Percentiles rank a stretch among this genome's conserved stretches.
These are phyloP conservation scores for Leptatherina wallacei DNA, from an alignment of 2,797 vertebrate genomes.

Conservation along the genomic window DNA sequence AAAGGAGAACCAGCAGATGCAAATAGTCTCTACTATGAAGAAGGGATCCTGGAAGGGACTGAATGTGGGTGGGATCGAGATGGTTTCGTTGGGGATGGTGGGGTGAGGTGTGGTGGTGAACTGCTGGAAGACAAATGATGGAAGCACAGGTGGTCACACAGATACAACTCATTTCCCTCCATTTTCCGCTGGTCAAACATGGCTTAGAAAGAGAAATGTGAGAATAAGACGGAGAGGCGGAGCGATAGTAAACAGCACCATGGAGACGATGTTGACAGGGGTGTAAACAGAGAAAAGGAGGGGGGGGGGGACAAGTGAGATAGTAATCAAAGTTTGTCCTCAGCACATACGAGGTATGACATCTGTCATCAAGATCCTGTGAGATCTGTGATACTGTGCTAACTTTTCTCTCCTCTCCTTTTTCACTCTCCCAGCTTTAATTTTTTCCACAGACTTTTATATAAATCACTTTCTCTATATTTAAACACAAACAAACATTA, in stretches of 20 bases:
- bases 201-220: slow-evolving; percentile 3
- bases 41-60: slow-evolving; percentile 89
- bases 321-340: slow-evolving; percentile 40
- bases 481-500: slow-evolving; percentile 69
- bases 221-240: slow-evolving; percentile 22
- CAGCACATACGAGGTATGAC: slow-evolving; percentile 53
- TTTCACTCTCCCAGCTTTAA: slow-evolving; percentile 54
- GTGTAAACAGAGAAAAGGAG: slow-evolving; percentile 40
- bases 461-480: slow-evolving; percentile 73
- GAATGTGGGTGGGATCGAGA: slow-evolving; percentile 44
- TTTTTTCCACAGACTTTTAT: slow-evolving; percentile 49
- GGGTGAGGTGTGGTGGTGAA: slow-evolving; percentile 56
- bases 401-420: slow-evolving; percentile 56
- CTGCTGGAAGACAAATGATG: slow-evolving; percentile 58
- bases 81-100: slow-evolving; percentile 60
- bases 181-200: slow-evolving; percentile 1
- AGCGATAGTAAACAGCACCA: slow-evolving; percentile 25
- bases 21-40: slow-evolving; percentile 92
- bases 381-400: slow-evolving; percentile 62
- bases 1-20: slow-evolving; percentile 94
- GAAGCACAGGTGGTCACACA: slow-evolving; percentile 23
- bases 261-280: slow-evolving; percentile 38
- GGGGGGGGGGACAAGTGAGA: slow-evolving; percentile 23
- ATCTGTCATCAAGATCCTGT: slow-evolving; percentile 41
- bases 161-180: neutral